Evolutionary conservation across 2,888 invertebrate genomes (phyloP).

Genomic region (Aphodius sticticus): DNA sequence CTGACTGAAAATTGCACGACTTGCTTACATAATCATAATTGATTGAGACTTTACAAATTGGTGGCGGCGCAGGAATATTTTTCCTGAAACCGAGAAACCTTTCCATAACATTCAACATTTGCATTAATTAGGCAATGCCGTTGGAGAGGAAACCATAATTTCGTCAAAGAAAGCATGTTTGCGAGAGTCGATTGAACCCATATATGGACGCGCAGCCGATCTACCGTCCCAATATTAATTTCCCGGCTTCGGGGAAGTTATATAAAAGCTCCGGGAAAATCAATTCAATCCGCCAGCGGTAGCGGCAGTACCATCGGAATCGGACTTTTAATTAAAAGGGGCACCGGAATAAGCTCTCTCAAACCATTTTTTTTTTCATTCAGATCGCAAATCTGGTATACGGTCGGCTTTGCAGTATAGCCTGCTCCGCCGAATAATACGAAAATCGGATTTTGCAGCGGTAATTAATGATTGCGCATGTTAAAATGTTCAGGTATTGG

Average conservation of each 20-base stretch:
- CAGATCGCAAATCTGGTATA: conserved; percentile 21
- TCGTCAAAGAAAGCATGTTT: background rate
- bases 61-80: no score
- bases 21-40: no score
- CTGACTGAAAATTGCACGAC: no score
- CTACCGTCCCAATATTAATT: conserved; percentile 13
- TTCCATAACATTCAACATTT: no score
- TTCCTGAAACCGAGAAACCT: no score
- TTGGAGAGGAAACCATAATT: background rate
- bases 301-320: conserved; percentile 11
- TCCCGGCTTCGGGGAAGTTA: conserved; percentile 18
- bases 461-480: no score
- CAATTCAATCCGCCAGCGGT: conserved; percentile 11
- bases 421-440: no score
- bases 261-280: conserved; percentile 22
- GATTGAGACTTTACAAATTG: no score
- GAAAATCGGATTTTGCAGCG: no score
- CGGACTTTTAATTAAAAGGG: conserved; percentile 21
- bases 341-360: conserved; percentile 19
- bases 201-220: background rate
- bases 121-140: background rate
- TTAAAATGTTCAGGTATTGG: no score
- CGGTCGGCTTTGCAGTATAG: background rate
- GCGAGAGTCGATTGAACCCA: background rate
- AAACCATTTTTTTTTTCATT: background rate